phyloP scores from a whole-genome alignment of 1,140 invertebrate species.

The Macrobrachium rosenbergii region DNA sequence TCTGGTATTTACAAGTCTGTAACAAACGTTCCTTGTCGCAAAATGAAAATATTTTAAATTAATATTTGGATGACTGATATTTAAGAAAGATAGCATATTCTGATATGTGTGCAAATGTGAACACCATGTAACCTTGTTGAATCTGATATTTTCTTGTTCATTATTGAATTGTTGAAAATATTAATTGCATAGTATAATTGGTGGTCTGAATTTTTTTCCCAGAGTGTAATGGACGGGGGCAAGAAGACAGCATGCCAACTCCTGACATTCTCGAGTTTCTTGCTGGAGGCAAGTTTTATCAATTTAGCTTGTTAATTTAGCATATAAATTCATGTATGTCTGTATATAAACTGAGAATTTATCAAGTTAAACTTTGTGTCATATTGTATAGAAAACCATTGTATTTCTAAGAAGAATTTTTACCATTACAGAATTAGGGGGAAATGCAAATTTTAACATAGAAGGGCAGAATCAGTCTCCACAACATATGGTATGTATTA shows the following conservation, averaged over 20 bases:
- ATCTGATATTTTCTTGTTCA: neutral
- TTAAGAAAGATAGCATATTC: too few relatives aligned
- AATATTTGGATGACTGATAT: too few relatives aligned
- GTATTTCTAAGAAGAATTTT: slow-evolving; percentile 16
- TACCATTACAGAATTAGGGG: slow-evolving; percentile 20
- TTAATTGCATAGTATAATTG: neutral
- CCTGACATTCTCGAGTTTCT: slow-evolving; percentile 31
- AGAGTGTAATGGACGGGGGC: slow-evolving; percentile 23
- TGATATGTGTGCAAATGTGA: too few relatives aligned
- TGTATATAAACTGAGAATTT: neutral
- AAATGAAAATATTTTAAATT: too few relatives aligned
- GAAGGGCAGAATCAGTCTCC: slow-evolving; percentile 49
- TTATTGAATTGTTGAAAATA: too few relatives aligned
- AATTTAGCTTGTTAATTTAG: neutral
- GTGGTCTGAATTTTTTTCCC: slow-evolving; percentile 8
- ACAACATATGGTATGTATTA: slow-evolving; percentile 43
- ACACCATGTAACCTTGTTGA: neutral
- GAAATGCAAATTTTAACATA: slow-evolving; percentile 16
- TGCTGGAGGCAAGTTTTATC: slow-evolving; percentile 26
- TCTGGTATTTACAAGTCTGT: too few relatives aligned
- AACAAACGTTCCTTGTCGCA: too few relatives aligned
- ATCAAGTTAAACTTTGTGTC: neutral
- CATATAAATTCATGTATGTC: neutral
- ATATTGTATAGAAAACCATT: neutral
- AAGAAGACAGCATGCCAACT: slow-evolving; percentile 38